These are phyloP conservation scores for Selene dorsalis DNA, from an alignment of 2,797 vertebrate species.

Conservation along the genomic window DNA sequence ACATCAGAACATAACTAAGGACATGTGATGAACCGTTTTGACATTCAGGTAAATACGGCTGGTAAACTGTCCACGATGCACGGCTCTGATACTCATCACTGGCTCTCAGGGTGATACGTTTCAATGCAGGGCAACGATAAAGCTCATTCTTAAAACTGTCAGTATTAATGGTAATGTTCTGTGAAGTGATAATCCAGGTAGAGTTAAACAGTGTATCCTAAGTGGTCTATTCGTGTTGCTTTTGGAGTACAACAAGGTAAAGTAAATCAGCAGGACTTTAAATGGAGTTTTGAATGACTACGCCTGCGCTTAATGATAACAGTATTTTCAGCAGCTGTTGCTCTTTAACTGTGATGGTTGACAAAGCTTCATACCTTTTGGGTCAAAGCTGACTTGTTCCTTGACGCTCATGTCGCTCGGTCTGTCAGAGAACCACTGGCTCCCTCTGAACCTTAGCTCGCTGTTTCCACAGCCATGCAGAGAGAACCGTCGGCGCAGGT, in stretches of 20 bases:
- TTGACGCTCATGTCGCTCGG: slow-evolving; percentile 61
- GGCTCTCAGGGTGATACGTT: not conserved
- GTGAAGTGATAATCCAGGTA: not conserved
- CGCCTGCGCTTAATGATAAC: not conserved
- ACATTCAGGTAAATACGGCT: not conserved
- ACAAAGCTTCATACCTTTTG: slow-evolving; percentile 76
- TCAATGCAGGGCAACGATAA: not conserved
- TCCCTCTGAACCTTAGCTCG: slow-evolving; percentile 1
- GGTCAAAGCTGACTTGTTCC: slow-evolving; percentile 74
- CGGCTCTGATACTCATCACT: not conserved
- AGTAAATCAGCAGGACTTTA: not conserved
- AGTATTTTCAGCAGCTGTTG: not conserved
- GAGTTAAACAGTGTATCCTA: not conserved
- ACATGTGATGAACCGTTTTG: not conserved
- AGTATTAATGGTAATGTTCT: not conserved
- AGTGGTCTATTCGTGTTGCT: not conserved
- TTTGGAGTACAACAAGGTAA: too few relatives aligned
- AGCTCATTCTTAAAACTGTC: not conserved
- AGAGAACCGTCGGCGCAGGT: not conserved
- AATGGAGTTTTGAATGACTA: not conserved
- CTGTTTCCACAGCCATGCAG: too few relatives aligned
- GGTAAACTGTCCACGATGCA: not conserved
- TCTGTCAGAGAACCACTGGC: not conserved
- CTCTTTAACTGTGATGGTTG: too few relatives aligned
- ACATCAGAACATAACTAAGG: fast-evolving